Base-by-base conservation (phyloP, 2,113 vertebrate species). In the Rhinoptilus africanus region DNA sequence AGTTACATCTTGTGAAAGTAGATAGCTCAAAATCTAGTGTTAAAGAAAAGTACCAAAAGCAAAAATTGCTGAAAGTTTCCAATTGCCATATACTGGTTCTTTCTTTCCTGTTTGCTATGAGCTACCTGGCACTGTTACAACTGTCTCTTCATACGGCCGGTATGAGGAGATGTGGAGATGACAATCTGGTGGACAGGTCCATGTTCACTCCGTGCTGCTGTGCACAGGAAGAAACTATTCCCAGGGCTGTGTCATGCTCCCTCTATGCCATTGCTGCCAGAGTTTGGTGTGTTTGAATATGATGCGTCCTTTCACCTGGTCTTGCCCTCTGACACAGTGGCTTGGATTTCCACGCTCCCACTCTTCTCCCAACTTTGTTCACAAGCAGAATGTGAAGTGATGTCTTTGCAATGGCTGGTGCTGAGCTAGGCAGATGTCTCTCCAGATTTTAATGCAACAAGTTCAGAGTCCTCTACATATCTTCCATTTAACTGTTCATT, bases 351-450 rank as follows among this genome's bases (percentile, higher is more conserved):
- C 74, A 51, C 21, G 2, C 14, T 83, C 53, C 37, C 60, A 48
- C 41, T 16, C 16, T 91, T 88, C 37, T 74, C 39, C 69, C 45
- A 32, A 45, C 1, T 35, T 48, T 77, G 53, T 56, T 89, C 86
- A 83, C 35, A 53, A 91, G 93, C 50, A 89, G 81, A 93, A 94
- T 64, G 51, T 27, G 87, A 81, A 92, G 75, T 14, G 23, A 62
- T 75, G 93, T 73, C 47, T 72, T 87, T 41, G 64, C 39, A 53
- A 53, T 5, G 53, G 85, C 47, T 47, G 84, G 60, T 71, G 88
- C 87, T 78, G 69, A 84, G 71, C 98, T 98, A 99, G 35, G 99
- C 98, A 22, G 98, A 99, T 1, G 98, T 97, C 74, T 99, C 99
- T 80, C 98, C 98, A 56, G 98, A 95, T 90, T 99, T 99, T 63